Evolutionary conservation across 2,888 invertebrate genomes (phyloP), one percentile per base, ranked within the genome.

Genomic region (Prosapia bicincta): DNA sequence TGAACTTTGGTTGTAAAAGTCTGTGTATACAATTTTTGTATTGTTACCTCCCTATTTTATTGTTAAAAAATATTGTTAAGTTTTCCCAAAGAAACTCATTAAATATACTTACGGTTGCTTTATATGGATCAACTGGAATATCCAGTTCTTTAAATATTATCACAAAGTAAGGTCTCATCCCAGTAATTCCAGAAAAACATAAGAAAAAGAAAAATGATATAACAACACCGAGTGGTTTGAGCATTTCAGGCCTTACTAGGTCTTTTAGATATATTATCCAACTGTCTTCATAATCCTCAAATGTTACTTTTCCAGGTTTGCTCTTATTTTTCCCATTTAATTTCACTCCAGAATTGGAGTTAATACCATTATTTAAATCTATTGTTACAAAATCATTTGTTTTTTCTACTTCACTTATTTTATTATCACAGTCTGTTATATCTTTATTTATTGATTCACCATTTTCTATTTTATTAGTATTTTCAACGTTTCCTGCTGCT

Each of bases 81-180:
- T 28, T 68, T 66, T 15, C 20, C 24, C 20, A 76, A 67, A 75
- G 30, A 23, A 68, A n/a, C n/a, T n/a, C n/a, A 70, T 38, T 13
- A 10, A 38, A 25, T 32, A 24, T 71, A 84, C 88, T 86, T 82
- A 89, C 89, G 81, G 88, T 87, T 84, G 79, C 88, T 86, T 78
- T 86, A 79, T 78, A 87, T 83, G 83, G 80, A 79, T 84, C 83
- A 3, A 84, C 78, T n/a, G 83, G 83, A 71, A 83, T 80, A 3
- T 82, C 78, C 75, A 83, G 83, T 38, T 83, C 82, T 77, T 85
- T 86, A 80, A 88, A 88, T 15, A 89, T 82, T 73, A 88, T 88
- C 9, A 89, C 87, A 85, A 89, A 86, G 80, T 88, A 89, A 0
- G 89, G 88, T 74, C 87, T 85, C n/a, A 88, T 84, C 0, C 88